A percentile compares a stretch with the other conserved stretches of the same genome.
Conservation (phyloP, 2,113 vertebrate species). For the Hemicordylus capensis region DNA sequence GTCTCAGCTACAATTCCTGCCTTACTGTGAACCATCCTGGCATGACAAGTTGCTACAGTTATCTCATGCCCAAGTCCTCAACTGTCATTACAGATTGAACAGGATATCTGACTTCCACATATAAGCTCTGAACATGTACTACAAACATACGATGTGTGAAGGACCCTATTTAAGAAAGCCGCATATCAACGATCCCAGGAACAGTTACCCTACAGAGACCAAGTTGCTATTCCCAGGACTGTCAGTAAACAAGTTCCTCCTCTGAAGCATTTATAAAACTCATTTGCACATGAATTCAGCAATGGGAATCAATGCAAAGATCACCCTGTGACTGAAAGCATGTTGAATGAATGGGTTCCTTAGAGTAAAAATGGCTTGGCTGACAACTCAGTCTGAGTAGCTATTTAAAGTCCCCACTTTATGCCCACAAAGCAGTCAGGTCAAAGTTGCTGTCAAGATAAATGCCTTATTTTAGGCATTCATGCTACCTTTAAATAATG, state of each 20-base stretch:
- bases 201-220: background rate
- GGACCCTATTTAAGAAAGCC: background rate
- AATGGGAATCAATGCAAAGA: slow-evolving; percentile 27
- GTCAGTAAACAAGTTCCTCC: slow-evolving; percentile 18
- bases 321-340: slow-evolving; percentile 24
- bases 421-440: slow-evolving; percentile 7
- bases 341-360: slow-evolving; percentile 21
- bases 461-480: slow-evolving; percentile 2
- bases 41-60: background rate
- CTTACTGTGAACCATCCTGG: background rate
- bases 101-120: background rate
- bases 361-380: slow-evolving; percentile 10
- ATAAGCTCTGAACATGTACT: background rate
- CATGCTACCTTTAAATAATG: background rate
- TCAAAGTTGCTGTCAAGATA: slow-evolving; percentile 17
- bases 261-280: slow-evolving; percentile 22
- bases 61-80: background rate
- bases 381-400: slow-evolving; percentile 3
- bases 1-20: background rate
- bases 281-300: slow-evolving; percentile 27
- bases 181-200: background rate
- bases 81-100: background rate
- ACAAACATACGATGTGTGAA: background rate
- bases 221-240: slow-evolving; percentile 19
- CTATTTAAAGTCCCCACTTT: slow-evolving; percentile 13